Evolutionary conservation across 2,797 vertebrate genomes (phyloP).

Genomic region (Eidolon dupreanum): DNA sequence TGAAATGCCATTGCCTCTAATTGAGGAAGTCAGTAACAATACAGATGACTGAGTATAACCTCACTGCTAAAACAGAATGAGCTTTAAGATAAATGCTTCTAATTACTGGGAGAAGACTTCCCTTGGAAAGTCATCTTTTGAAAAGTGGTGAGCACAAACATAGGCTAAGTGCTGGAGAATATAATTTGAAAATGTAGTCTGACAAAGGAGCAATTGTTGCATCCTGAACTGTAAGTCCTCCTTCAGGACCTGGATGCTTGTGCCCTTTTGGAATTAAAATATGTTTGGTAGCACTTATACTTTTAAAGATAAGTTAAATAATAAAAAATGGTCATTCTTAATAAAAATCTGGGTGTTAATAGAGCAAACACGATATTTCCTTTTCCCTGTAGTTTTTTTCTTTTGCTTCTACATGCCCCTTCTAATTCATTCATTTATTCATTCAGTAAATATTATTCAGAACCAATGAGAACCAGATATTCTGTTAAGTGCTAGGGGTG

Average conservation of each 20-base stretch:
- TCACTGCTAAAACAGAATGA: background rate
- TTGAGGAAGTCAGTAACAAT: conserved; percentile 37
- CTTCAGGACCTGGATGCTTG: background rate
- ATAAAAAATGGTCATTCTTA: background rate
- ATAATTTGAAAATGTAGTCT: background rate
- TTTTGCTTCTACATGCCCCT: background rate
- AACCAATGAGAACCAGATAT: background rate
- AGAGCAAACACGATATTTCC: background rate
- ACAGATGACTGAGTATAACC: conserved; percentile 30
- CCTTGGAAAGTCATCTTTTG: conserved; percentile 45
- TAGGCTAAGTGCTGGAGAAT: conserved; percentile 7
- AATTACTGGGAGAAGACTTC: conserved; percentile 41
- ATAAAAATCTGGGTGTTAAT: background rate
- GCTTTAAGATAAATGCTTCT: conserved; percentile 49
- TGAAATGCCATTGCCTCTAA: conserved; percentile 61
- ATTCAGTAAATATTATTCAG: conserved; percentile 37
- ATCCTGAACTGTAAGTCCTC: background rate
- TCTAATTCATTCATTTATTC: background rate
- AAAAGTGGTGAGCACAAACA: conserved; percentile 22
- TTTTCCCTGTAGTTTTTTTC: background rate
- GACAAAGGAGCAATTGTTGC: background rate
- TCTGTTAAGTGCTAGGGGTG: background rate
- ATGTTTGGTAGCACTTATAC: background rate
- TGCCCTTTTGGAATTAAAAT: background rate
- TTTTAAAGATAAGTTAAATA: conserved; percentile 15